These are phyloP conservation scores for Varanus salvator DNA, from an alignment of 2,113 vertebrate genomes.

Conservation along the genomic window DNA sequence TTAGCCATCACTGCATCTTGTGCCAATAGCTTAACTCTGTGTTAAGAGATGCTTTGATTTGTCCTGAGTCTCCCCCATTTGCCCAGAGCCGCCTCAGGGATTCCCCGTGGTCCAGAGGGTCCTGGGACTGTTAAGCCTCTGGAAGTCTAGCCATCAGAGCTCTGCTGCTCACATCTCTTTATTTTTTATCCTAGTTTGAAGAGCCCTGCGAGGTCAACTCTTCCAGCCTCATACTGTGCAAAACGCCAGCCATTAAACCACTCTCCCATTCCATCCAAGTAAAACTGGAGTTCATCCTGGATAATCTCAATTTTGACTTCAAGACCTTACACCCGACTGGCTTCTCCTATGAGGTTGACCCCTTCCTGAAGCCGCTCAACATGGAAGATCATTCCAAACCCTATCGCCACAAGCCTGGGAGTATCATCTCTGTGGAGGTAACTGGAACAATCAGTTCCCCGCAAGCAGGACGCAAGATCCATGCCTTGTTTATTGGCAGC, in stretches of 20 bases:
- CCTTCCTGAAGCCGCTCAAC: constrained; percentile 84
- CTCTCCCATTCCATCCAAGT: constrained; percentile 73
- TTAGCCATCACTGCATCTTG: too few relatives aligned
- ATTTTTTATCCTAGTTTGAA: constrained; percentile 79
- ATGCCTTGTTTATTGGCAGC: background rate
- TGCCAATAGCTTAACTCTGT: too few relatives aligned
- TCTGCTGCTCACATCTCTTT: constrained; percentile 10
- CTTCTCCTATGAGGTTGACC: constrained; percentile 91
- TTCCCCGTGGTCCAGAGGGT: background rate
- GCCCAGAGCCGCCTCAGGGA: background rate
- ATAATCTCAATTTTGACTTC: constrained; percentile 92
- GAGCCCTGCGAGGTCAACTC: constrained; percentile 89
- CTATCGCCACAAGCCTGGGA: constrained; percentile 95
- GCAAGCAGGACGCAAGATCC: fast-evolving
- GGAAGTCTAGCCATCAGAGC: background rate
- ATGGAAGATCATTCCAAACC: constrained; percentile 84
- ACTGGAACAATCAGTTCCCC: background rate
- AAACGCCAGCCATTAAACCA: constrained; percentile 85
- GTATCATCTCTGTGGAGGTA: constrained; percentile 97
- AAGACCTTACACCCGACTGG: constrained; percentile 78
- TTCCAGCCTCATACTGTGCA: constrained; percentile 88
- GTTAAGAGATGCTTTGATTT: too few relatives aligned
- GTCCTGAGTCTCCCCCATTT: too few relatives aligned
- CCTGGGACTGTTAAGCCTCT: background rate
- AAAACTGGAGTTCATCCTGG: constrained; percentile 90